Base-by-base conservation (phyloP, 1,140 invertebrate genomes). In the Lucilia sericata region DNA sequence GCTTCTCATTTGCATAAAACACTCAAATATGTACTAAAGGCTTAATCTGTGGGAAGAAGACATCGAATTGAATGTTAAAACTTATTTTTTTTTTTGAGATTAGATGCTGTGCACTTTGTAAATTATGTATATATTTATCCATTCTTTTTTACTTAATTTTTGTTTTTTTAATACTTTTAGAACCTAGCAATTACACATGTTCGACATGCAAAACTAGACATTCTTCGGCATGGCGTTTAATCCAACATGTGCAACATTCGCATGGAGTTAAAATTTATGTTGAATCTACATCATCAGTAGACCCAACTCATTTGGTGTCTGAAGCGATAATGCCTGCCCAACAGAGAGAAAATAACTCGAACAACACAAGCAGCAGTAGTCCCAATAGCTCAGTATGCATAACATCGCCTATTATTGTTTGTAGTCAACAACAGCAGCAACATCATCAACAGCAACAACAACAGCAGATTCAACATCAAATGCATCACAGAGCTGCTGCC, bases 231-330 rank as follows among this genome's bases (percentile, higher is more conserved):
- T 99, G 98, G 98, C 94, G 95, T 74, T 93, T 99, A 85, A 94
- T 99, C 13, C 97, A 99, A 91, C 98, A 99, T 90, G 97, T 96
- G 19, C 98, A 99, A 91, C 96, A 96, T 86, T 94, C 95, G 76
- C 98, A 99, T 91, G 98, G 98, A 21, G 95, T 98, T 84, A 96
- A 98, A 90, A 97, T 99, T 86, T 99, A 98, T 92, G 94, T 96
- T 36, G 96, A 97, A 55, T 92, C 94, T 12, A 13, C 81, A 5
- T 25, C 19, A 17, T 60, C 30, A 17, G 55, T 8, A 21, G 74
- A 74, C 14, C n/a, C 34, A 34, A 87, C 84, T 80, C 78, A 86
- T 13, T 74, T 42, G 10, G 4, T 36, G n/a, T 74, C 34, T 12
- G 42, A 51, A 10, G 14, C 42, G 3, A 49, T 10, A 30, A 14